Evolutionary conservation across 2,888 invertebrate genomes (phyloP).

Genomic region (Automeris io): DNA sequence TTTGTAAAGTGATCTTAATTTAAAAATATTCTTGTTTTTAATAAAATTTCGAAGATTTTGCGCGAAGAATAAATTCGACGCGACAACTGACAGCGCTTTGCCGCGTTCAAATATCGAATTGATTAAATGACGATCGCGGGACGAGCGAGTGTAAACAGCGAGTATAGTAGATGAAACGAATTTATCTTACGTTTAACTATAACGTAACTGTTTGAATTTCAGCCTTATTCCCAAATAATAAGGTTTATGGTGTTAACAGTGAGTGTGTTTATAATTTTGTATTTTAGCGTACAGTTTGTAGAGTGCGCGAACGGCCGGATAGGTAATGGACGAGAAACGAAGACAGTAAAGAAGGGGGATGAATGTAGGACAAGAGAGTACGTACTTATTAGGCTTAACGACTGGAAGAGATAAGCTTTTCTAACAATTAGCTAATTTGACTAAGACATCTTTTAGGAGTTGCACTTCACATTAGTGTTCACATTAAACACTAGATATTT

Average conservation of each 20-base stretch:
- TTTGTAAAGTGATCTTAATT: not conserved
- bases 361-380: constrained; percentile 57
- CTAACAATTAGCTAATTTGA: no score
- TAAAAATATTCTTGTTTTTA: not conserved
- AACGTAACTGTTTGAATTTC: constrained; percentile 25
- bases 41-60: not conserved
- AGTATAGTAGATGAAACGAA: constrained; percentile 48
- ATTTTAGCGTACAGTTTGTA: constrained; percentile 45
- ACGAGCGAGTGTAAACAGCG: constrained; percentile 60
- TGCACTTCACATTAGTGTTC: no score
- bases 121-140: constrained; percentile 64
- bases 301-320: constrained; percentile 59
- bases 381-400: constrained; percentile 25
- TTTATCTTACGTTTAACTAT: constrained; percentile 28
- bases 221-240: constrained; percentile 34
- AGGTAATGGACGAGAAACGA: constrained; percentile 65
- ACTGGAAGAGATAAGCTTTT: constrained; percentile 44
- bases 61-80: not conserved
- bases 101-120: constrained; percentile 66
- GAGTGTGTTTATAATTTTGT: constrained; percentile 20
- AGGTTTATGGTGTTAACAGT: constrained; percentile 20
- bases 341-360: constrained; percentile 65
- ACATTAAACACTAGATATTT: no score
- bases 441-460: no score
- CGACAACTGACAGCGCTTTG: constrained; percentile 43